These are phyloP conservation scores for Epinephelus moara DNA, from an alignment of 2,113 vertebrate genomes.

Conservation along the genomic window DNA sequence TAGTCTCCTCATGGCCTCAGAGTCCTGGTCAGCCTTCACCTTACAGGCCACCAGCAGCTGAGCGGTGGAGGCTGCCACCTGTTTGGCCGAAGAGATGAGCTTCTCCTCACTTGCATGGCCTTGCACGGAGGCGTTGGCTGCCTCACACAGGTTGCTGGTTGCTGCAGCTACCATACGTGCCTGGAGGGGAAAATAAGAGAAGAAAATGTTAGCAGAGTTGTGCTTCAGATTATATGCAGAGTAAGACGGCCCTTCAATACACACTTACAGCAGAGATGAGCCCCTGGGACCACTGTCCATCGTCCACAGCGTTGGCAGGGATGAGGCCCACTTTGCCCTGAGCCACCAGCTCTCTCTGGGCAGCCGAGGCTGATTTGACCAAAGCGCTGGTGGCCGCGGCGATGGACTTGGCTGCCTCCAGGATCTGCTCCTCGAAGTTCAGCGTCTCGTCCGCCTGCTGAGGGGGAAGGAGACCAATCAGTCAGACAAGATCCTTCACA, in stretches of 20 bases:
- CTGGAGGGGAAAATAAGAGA: slow-evolving; percentile 68
- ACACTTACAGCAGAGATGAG: slow-evolving; percentile 98
- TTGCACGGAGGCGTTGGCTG: slow-evolving; percentile 97
- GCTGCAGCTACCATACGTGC: slow-evolving; percentile 98
- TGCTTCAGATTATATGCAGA: background rate
- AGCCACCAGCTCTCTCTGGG: slow-evolving; percentile 97
- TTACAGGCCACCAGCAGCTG: slow-evolving; percentile 98
- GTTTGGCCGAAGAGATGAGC: slow-evolving; percentile 98
- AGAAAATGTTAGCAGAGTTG: background rate
- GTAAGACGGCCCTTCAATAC: background rate
- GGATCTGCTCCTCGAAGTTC: slow-evolving; percentile 99
- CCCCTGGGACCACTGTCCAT: slow-evolving; percentile 99
- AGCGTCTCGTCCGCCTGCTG: slow-evolving; percentile 97
- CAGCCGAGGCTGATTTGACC: slow-evolving; percentile 97
- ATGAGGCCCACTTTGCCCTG: slow-evolving; percentile 99
- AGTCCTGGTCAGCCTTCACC: slow-evolving; percentile 98
- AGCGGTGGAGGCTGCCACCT: slow-evolving; percentile 97
- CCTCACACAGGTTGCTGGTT: slow-evolving; percentile 97
- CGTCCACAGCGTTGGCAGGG: slow-evolving; percentile 96
- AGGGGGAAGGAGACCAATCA: slow-evolving; percentile 10
- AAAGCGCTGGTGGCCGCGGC: slow-evolving; percentile 98
- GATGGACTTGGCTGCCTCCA: slow-evolving; percentile 98
- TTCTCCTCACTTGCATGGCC: slow-evolving; percentile 99
- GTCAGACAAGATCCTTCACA: slow-evolving; percentile 22
- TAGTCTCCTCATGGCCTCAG: slow-evolving; percentile 97